Conservation (phyloP, 1,140 invertebrate genomes). For the Macrobrachium nipponense region DNA sequence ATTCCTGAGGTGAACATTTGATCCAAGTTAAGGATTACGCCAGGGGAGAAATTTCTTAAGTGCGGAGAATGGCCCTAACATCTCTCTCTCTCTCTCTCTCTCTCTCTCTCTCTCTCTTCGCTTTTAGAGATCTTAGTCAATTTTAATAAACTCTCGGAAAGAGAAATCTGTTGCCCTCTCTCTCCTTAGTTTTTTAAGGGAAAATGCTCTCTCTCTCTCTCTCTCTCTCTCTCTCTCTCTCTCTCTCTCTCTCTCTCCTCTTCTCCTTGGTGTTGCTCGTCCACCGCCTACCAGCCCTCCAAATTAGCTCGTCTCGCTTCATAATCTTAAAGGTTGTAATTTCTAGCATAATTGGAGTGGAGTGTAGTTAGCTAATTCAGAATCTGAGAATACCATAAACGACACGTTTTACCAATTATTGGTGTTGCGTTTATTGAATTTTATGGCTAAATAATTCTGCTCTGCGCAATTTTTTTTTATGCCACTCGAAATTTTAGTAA, state of each 20-base stretch:
- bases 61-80: conserved; percentile 41
- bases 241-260: neutral
- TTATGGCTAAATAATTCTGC: conserved; percentile 56
- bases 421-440: conserved; percentile 58
- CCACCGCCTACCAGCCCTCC: conserved; percentile 19
- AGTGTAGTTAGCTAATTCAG: conserved; percentile 58
- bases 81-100: conserved; percentile 17
- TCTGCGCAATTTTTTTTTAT: conserved; percentile 4
- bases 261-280: neutral
- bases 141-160: too few relatives aligned
- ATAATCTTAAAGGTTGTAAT: conserved; percentile 61
- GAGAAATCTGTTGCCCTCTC: too few relatives aligned
- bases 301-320: conserved; percentile 56
- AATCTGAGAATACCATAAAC: conserved; percentile 54
- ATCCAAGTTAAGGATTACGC: too few relatives aligned
- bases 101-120: conserved; percentile 37
- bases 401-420: conserved; percentile 58
- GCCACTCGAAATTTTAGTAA: neutral
- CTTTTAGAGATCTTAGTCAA: conserved; percentile 47
- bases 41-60: conserved; percentile 3
- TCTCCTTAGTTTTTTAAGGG: too few relatives aligned
- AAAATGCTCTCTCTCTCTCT: too few relatives aligned
- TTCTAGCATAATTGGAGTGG: conserved; percentile 57
- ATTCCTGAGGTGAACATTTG: conserved; percentile 17
- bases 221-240: too few relatives aligned